Evolutionary conservation across 2,888 invertebrate genomes (phyloP).

Genomic region (Formica aserva): DNA sequence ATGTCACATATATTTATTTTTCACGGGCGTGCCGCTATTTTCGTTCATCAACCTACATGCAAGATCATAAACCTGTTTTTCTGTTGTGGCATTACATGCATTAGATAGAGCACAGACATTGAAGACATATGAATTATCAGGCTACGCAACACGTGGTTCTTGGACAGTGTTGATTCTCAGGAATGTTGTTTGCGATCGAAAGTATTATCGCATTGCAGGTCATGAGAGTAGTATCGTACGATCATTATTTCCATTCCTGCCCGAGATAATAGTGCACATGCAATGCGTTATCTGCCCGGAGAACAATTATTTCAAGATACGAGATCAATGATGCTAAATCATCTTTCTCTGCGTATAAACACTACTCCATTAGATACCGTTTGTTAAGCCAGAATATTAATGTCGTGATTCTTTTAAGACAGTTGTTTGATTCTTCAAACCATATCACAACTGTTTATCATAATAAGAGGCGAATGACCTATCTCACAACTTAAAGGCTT

Average conservation of each 20-base stretch:
- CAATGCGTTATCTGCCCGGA: conserved; percentile 60
- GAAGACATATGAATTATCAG: conserved; percentile 49
- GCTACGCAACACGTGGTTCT: conserved; percentile 36
- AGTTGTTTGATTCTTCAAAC: conserved; percentile 22
- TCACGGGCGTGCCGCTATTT: neutral
- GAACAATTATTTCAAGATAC: conserved; percentile 65
- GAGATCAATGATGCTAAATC: conserved; percentile 56
- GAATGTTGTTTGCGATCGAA: conserved; percentile 70
- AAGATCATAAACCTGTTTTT: conserved; percentile 31
- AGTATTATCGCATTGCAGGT: conserved; percentile 65
- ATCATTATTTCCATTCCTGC: conserved; percentile 77
- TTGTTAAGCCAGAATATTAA: neutral
- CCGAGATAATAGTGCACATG: conserved; percentile 60
- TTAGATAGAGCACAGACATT: conserved; percentile 1
- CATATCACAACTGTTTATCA: conserved; percentile 38
- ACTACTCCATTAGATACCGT: neutral
- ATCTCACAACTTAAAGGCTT: neutral
- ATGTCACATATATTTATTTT: conserved; percentile 25
- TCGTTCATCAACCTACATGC: conserved; percentile 19
- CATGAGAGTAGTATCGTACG: conserved; percentile 67
- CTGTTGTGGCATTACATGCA: neutral
- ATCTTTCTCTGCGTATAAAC: neutral
- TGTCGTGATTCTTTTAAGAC: conserved; percentile 9
- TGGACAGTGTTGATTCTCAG: conserved; percentile 61
- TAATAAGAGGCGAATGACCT: conserved; percentile 41